Conservation (phyloP, 2,888 invertebrate genomes). For the Cerceris ruficornis region DNA sequence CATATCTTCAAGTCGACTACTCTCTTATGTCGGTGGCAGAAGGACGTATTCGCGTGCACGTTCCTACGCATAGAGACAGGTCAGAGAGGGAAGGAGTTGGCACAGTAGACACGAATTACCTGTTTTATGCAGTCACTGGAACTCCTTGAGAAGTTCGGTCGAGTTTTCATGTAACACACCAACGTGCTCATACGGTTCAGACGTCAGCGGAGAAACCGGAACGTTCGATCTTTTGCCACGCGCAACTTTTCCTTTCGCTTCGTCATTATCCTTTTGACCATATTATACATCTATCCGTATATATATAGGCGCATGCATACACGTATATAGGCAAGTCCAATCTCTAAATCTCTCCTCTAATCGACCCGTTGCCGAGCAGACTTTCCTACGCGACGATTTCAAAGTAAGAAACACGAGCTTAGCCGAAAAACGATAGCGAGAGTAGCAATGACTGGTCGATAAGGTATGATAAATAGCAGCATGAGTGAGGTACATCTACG, state of each 20-base stretch:
- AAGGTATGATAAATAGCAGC: conserved; percentile 59
- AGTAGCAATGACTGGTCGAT: conserved; percentile 53
- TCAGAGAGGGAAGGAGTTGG: conserved; percentile 46
- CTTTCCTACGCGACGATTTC: no score
- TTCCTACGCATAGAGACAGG: conserved; percentile 44
- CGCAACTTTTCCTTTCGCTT: conserved; percentile 52
- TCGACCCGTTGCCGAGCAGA: no score
- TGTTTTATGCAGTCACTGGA: conserved; percentile 59
- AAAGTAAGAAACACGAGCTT: background rate
- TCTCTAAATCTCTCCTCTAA: no score
- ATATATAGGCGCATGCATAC: background rate
- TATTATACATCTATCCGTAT: background rate
- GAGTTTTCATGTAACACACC: conserved; percentile 55
- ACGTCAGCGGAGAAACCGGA: conserved; percentile 43
- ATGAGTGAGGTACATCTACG: conserved; percentile 58
- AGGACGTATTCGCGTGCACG: conserved; percentile 37
- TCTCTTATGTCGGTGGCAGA: conserved; percentile 33
- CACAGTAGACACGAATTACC: conserved; percentile 59
- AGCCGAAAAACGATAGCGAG: conserved; percentile 30
- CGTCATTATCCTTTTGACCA: background rate
- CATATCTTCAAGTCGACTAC: background rate
- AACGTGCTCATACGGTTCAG: conserved; percentile 4
- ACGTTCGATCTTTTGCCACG: conserved; percentile 28
- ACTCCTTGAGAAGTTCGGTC: conserved; percentile 63
- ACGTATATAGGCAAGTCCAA: no score